phyloP scores from a whole-genome alignment of 2,888 invertebrate genomes.

The Ceraclea dissimilis region DNA sequence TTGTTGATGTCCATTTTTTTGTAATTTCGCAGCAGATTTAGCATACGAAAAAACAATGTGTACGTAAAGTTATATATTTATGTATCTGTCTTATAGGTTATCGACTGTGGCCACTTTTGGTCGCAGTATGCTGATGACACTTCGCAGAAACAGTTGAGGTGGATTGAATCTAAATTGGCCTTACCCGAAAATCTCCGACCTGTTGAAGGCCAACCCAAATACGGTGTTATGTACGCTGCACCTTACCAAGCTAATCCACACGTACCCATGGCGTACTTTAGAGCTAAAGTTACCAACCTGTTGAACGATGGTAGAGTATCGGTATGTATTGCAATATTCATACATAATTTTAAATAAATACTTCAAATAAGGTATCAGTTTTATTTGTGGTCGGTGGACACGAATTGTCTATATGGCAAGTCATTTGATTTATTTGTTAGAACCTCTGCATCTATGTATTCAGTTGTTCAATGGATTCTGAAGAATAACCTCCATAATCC shows the following conservation, averaged over 20 bases:
- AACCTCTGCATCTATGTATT: too few relatives aligned
- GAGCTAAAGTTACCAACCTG: conserved; percentile 47
- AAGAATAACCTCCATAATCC: too few relatives aligned
- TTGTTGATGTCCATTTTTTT: neutral
- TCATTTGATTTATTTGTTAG: too few relatives aligned
- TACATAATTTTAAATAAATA: neutral
- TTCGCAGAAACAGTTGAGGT: conserved; percentile 31
- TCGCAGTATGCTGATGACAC: conserved; percentile 49
- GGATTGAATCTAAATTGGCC: conserved; percentile 27
- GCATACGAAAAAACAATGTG: too few relatives aligned
- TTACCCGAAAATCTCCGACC: conserved; percentile 30
- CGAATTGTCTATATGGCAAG: too few relatives aligned
- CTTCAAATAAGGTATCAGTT: too few relatives aligned
- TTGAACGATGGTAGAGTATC: conserved; percentile 37
- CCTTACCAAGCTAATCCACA: conserved; percentile 41
- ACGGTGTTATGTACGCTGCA: conserved; percentile 52
- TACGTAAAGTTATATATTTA: too few relatives aligned
- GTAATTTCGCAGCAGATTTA: too few relatives aligned
- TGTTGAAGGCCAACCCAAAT: conserved; percentile 30
- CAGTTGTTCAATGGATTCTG: too few relatives aligned
- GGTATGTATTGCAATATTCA: conserved; percentile 28
- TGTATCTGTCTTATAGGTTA: too few relatives aligned
- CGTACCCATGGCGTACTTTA: conserved; percentile 38
- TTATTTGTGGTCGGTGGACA: too few relatives aligned
- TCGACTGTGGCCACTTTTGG: conserved; percentile 63